Evolutionary conservation across 2,888 invertebrate species (phyloP), one percentile per base, ranked within the genome.

Genomic region (Celastrina argiolus): DNA sequence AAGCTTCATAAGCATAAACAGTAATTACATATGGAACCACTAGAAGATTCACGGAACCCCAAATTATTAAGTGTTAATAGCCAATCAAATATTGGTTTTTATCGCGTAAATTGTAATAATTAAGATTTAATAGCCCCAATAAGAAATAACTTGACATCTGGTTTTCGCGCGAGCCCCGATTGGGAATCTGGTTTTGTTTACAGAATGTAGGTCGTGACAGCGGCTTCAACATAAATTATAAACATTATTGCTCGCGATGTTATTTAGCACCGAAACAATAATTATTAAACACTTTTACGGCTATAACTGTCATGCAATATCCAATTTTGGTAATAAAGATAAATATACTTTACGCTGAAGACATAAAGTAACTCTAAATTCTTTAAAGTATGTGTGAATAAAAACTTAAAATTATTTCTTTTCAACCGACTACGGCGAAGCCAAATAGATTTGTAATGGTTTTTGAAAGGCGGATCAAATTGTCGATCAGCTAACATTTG

Each of bases 51-150:
- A 16, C 45, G n/a, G 45, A 18, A 45, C 8, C 56, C 56, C 28
- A 56, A 56, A 56, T n/a, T 28, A 26, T 26, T 14, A 56, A 56
- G 56, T 56, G 56, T 28, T 28, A 56, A 56, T 28, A n/a, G 56
- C 28, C 56, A 56, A 56, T 56, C 28, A 56, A 56, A 56, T n/a
- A 56, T 28, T 56, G 14, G 56, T 28, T 56, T 56, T 28, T 28
- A n/a, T 56, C 5, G 12, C 22, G 14, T 16, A 28, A 28, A 56
- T 56, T 56, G 6, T 45, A 6, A 56, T 56, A 56, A 56, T 56
- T 56, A 56, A 56, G 56, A 28, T 28, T 56, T 28, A 28, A 56
- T 28, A 56, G 14, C 26, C 6, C n/a, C n/a, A 28, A 28, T 28
- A 28, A 28, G 6, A 56, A 28, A 56, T 28, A 56, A 28, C n/a